Evolutionary conservation across 53 echinoderm and acorn worm genomes (phyloP).

Genomic region (Temnopleurus reevesii): DNA sequence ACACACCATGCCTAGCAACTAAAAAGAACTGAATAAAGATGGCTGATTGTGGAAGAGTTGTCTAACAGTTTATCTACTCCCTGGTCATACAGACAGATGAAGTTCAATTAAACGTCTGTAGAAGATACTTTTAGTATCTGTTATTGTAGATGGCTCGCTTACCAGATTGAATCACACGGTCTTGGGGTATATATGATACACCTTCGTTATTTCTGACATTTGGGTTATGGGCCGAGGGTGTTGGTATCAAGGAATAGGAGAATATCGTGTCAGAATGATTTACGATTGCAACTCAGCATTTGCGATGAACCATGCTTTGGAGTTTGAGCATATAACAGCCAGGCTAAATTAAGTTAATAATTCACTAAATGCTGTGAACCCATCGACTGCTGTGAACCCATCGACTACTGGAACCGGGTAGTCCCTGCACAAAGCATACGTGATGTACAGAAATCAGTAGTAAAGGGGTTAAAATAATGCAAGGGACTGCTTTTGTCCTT

Average conservation of each 20-base stretch:
- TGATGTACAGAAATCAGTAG: no score
- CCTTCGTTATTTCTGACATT: conserved; percentile 41
- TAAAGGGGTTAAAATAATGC: no score
- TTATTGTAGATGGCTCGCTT: not conserved
- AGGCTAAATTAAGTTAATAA: no score
- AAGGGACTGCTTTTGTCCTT: no score
- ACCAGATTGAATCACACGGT: not conserved
- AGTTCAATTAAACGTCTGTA: not conserved
- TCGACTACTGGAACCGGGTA: no score
- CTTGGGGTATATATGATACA: conserved; percentile 3
- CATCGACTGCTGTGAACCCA: no score
- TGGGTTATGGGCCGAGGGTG: conserved; percentile 21
- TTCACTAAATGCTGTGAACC: no score
- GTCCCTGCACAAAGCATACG: no score
- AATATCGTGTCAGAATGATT: conserved; percentile 1
- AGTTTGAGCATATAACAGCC: no score
- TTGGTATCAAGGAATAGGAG: conserved; percentile 18
- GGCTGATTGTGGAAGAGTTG: no score
- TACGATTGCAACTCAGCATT: not conserved
- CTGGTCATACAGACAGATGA: not conserved
- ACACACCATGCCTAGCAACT: not conserved
- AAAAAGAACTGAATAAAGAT: not conserved
- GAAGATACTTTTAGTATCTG: not conserved
- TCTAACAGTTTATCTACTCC: no score
- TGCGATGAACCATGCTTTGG: not conserved